Conservation (phyloP, 2,888 invertebrate species). For the Theretra japonica region DNA sequence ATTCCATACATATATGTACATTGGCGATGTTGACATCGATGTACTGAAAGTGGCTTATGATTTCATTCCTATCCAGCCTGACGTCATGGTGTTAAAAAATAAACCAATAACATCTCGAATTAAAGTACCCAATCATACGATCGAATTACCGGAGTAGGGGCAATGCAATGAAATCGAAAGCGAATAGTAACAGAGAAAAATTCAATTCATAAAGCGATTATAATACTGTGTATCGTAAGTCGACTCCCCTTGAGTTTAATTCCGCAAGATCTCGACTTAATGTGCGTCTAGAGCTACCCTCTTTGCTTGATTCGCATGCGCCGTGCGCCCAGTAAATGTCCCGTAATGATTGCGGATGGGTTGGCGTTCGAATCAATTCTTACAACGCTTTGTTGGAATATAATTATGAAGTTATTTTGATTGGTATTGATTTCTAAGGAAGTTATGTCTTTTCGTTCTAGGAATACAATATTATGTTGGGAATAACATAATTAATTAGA, state of each 20-base stretch:
- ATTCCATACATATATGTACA: no score
- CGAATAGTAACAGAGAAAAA: neutral
- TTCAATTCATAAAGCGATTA: neutral
- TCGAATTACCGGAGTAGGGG: neutral
- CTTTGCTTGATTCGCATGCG: slow-evolving; percentile 25
- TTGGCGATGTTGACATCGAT: no score
- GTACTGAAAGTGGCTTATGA: no score
- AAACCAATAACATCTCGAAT: no score
- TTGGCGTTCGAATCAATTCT: slow-evolving; percentile 21
- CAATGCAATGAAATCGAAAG: neutral
- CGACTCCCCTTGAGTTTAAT: slow-evolving; percentile 5
- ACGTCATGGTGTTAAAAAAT: no score
- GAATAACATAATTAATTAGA: no score
- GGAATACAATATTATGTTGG: no score
- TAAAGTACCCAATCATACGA: neutral
- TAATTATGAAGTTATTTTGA: neutral
- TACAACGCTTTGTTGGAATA: neutral
- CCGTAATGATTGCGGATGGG: slow-evolving; percentile 25
- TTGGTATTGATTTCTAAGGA: neutral
- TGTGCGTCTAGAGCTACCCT: slow-evolving; percentile 15
- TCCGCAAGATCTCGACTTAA: slow-evolving; percentile 22
- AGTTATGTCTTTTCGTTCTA: no score
- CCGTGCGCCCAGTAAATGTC: slow-evolving; percentile 20
- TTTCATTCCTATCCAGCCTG: no score
- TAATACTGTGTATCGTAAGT: slow-evolving; percentile 1